phyloP scores from a whole-genome alignment of 2,797 vertebrate genomes.

The Sebastolobus alascanus region DNA sequence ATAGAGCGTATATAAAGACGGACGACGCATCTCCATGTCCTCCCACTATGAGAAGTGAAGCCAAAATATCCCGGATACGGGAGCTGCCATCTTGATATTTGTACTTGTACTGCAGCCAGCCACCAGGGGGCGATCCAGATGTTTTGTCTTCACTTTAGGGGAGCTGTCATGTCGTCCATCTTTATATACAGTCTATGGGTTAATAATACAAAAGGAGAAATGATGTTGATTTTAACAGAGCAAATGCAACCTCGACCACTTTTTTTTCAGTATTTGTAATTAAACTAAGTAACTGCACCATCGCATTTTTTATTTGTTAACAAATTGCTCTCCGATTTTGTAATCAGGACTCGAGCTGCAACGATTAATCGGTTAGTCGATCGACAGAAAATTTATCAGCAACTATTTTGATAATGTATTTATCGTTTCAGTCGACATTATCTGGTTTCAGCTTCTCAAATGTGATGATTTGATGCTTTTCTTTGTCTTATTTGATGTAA shows the following conservation, averaged over 20 bases:
- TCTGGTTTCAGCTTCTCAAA: neutral
- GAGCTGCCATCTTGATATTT: too few species aligned
- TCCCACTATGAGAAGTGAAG: too few species aligned
- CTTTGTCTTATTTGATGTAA: neutral
- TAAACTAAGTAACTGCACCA: neutral
- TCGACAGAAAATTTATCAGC: neutral
- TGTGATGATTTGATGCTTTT: neutral
- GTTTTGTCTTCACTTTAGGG: too few species aligned
- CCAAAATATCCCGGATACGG: too few species aligned
- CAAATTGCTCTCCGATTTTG: neutral
- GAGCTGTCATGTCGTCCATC: too few species aligned
- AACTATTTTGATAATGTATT: neutral
- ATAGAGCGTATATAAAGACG: too few species aligned
- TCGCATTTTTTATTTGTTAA: neutral
- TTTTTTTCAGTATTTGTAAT: constrained; percentile 8
- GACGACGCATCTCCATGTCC: too few species aligned
- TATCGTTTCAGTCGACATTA: neutral
- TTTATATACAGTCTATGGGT: neutral
- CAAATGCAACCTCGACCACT: neutral
- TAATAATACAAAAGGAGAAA: constrained; percentile 8
- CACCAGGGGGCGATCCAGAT: too few species aligned
- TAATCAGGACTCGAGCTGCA: neutral
- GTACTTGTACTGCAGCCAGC: too few species aligned
- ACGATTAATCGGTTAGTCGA: neutral
- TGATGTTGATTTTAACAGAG: neutral